These are phyloP conservation scores for Nannobrachium achirus DNA, from an alignment of 2,113 vertebrate genomes.

Conservation along the genomic window DNA sequence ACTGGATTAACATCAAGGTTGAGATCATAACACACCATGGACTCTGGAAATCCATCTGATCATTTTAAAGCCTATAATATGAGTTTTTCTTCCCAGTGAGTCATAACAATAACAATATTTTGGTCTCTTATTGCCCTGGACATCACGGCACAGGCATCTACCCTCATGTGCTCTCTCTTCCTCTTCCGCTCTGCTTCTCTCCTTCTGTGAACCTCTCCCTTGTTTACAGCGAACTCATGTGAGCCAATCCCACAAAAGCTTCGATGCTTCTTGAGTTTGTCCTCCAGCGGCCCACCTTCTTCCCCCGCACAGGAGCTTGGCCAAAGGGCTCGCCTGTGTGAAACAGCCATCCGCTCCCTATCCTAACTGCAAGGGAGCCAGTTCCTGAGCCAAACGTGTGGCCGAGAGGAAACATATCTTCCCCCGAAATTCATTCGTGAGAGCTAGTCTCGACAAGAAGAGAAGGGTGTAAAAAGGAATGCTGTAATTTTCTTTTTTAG, in stretches of 20 bases:
- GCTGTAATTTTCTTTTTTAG: slow-evolving; percentile 26
- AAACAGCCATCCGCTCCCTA: slow-evolving; percentile 42
- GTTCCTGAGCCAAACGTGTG: slow-evolving; percentile 63
- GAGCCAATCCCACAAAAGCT: slow-evolving; percentile 76
- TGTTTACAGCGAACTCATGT: slow-evolving; percentile 55
- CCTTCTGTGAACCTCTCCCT: slow-evolving; percentile 36
- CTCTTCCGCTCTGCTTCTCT: slow-evolving; percentile 9
- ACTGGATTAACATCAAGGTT: slow-evolving; percentile 48
- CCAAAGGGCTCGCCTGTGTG: slow-evolving; percentile 64
- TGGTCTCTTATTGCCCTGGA: slow-evolving; percentile 45
- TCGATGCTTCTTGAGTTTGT: slow-evolving; percentile 60
- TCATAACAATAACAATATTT: slow-evolving; percentile 59
- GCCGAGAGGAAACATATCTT: slow-evolving; percentile 45
- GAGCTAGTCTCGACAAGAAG: background rate
- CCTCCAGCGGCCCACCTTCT: slow-evolving; percentile 55
- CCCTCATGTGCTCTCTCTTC: slow-evolving; percentile 38
- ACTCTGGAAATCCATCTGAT: slow-evolving; percentile 42
- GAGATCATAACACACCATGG: slow-evolving; percentile 26
- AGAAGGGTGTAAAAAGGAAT: slow-evolving; percentile 27
- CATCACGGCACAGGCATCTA: slow-evolving; percentile 33
- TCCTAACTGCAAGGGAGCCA: slow-evolving; percentile 24
- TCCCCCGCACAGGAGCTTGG: slow-evolving; percentile 62
- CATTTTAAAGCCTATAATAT: slow-evolving; percentile 53
- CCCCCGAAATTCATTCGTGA: slow-evolving; percentile 47
- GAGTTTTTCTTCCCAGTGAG: slow-evolving; percentile 47